Base-by-base conservation (phyloP, 2,113 vertebrate species). In the Falcunculus frontatus region DNA sequence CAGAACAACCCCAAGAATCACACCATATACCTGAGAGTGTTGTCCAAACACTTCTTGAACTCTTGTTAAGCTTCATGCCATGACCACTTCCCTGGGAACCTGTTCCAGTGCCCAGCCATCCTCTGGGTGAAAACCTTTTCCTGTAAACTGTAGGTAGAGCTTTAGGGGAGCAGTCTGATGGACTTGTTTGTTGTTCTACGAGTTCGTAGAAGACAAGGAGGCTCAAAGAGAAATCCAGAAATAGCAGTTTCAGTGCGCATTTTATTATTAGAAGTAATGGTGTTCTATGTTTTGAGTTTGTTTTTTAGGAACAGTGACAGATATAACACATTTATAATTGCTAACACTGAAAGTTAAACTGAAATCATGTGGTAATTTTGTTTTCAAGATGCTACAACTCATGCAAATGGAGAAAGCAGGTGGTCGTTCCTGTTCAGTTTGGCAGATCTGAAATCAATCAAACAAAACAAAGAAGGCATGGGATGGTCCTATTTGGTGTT, bases 401-500 rank as follows among this genome's bases (percentile, higher is more conserved):
- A 97, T 94, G 94, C 97, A 95, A 98, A 98, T 47, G 97, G 97
- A 85, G 98, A 98, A 96, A 99, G 98, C 98, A 98, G 98, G 91
- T 99, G 99, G 98, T 98, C 98, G 7, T 99, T 99, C 96, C 98
- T 97, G 92, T 98, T 99, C 98, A 98, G 98, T 92, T 97, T 99
- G 94, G 42, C 97, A 93, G 99, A 99, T 96, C 98, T 99, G 63
- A 98, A 98, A 90, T 98, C 98, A 78, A 96, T 99, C 98, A 98
- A 98, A 57, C 98, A 99, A 95, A 99, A 98, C 97, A 98, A 98
- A 77, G 98, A 99, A 97, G 98, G 98, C 93, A 98, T 98, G 96
- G 99, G 99, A 55, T 99, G 99, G 99, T 98, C 98, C 52, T 98
- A 99, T 79, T 96, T 99, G 92, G 90, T 98, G 52, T 99, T 99